Evolutionary conservation across 35 echinoderm and acorn worm species (phyloP).

Genomic region (Diadema setosum): DNA sequence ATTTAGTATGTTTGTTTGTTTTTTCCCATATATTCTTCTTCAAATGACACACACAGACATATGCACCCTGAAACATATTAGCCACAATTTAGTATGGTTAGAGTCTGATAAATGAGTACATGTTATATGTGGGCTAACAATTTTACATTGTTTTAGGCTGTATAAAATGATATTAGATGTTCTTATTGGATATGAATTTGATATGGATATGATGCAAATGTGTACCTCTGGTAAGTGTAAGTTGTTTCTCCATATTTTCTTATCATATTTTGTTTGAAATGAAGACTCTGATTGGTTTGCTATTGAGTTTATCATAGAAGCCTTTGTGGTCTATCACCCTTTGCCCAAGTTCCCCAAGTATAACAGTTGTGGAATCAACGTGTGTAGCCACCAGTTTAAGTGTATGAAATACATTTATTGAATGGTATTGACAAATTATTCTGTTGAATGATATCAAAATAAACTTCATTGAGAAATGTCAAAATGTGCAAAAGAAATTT

Average conservation of each 20-base stretch:
- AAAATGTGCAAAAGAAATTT: neutral
- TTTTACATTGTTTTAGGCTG: too few relatives aligned
- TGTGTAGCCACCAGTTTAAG: neutral
- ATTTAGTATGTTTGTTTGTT: too few relatives aligned
- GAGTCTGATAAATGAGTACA: too few relatives aligned
- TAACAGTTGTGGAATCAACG: neutral
- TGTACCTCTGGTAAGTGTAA: neutral
- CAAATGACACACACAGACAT: too few relatives aligned
- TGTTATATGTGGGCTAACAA: too few relatives aligned
- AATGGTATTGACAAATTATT: neutral
- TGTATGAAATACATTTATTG: constrained; percentile 2
- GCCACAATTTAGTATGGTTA: too few relatives aligned
- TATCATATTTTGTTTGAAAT: neutral
- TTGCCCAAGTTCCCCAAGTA: neutral
- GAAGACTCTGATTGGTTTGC: neutral
- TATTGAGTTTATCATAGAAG: neutral
- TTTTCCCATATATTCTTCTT: too few relatives aligned
- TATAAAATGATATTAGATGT: too few relatives aligned
- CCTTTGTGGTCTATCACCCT: neutral
- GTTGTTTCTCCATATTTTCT: neutral
- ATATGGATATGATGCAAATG: constrained; percentile 9
- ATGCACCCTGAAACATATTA: too few relatives aligned
- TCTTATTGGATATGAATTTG: too few relatives aligned
- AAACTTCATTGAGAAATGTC: neutral
- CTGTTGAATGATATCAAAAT: neutral